Conservation (phyloP, 1,140 invertebrate species). For the Myzus persicae region DNA sequence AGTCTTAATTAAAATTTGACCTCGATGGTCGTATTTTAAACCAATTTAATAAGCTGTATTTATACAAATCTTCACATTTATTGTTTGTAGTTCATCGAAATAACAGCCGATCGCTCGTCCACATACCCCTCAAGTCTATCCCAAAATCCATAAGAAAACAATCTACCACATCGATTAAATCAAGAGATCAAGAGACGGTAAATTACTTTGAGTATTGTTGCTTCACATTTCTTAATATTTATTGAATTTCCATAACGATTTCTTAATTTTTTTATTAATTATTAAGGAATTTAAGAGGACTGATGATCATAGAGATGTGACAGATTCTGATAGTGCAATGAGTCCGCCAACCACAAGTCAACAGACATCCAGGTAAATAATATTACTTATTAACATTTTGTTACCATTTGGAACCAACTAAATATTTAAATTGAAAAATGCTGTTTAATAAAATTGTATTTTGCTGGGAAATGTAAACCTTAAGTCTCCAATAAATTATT, state of each 20-base stretch:
- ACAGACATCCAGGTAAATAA: conserved; percentile 51
- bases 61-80: conserved; percentile 34
- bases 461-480: no score
- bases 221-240: not conserved
- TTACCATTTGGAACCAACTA: not conserved
- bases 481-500: no score
- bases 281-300: conserved; percentile 9
- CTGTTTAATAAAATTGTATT: no score
- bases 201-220: not conserved
- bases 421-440: not conserved
- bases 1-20: conserved; percentile 22
- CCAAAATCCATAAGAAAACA: conserved; percentile 64
- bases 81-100: conserved; percentile 71
- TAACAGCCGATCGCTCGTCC: conserved; percentile 73
- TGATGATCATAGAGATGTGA: conserved; percentile 35
- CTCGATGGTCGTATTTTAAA: conserved; percentile 31
- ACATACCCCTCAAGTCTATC: conserved; percentile 70
- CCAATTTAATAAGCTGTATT: not conserved
- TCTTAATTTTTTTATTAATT: not conserved
- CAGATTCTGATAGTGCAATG: conserved; percentile 49
- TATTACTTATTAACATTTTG: not conserved
- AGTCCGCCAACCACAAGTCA: conserved; percentile 42
- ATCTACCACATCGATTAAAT: not conserved
- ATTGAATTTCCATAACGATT: not conserved
- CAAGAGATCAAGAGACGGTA: conserved; percentile 47